phyloP scores from a whole-genome alignment of 2,113 vertebrate species.

The Tichodroma muraria region DNA sequence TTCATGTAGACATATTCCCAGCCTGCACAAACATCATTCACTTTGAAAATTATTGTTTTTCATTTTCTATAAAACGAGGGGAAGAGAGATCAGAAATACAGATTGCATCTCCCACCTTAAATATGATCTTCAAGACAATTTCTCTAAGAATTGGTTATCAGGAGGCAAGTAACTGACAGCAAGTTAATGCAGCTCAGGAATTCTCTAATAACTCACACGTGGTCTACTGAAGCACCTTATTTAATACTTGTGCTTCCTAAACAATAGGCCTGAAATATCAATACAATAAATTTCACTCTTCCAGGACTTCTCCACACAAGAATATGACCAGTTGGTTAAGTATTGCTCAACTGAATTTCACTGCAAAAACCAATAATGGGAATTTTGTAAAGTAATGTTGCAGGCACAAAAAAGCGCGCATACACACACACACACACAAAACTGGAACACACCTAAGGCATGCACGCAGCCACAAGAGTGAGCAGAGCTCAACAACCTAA shows the following conservation, averaged over 20 bases:
- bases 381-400: neutral
- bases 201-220: neutral
- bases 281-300: neutral
- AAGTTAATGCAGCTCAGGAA: neutral
- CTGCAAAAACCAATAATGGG: neutral
- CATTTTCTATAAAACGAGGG: neutral
- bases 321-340: neutral
- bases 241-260: neutral
- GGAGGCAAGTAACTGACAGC: neutral
- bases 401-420: neutral
- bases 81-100: neutral
- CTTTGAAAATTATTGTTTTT: neutral
- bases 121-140: neutral
- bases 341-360: neutral
- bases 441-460: rapidly evolving
- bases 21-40: neutral
- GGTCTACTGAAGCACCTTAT: neutral
- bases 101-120: neutral
- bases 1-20: neutral
- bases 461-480: neutral
- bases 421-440: too few species aligned
- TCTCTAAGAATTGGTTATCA: neutral
- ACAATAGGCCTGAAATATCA: neutral
- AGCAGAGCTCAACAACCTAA: neutral
- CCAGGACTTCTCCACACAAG: neutral